A percentile compares a stretch with the other conserved stretches of the same genome.
These are phyloP conservation scores for Pyrocoelia pectoralis DNA, from an alignment of 2,888 invertebrate genomes.

Conservation along the genomic window DNA sequence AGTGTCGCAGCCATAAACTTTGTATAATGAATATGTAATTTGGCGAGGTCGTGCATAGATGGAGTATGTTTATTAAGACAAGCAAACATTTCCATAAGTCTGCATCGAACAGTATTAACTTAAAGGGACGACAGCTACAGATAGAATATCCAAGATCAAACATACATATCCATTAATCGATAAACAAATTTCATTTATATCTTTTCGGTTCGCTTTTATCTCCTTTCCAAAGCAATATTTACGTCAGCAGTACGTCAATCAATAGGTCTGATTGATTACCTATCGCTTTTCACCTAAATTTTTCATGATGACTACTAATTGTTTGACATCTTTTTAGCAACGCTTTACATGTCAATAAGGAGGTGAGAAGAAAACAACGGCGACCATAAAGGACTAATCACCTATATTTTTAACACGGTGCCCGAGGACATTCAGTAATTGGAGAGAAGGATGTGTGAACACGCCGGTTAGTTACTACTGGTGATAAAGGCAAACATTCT, in stretches of 20 bases:
- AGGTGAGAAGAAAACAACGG: constrained; percentile 2
- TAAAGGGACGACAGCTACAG: constrained; percentile 34
- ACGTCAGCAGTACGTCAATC: too few species aligned
- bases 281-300: too few species aligned
- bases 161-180: constrained; percentile 28
- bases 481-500: constrained; percentile 15
- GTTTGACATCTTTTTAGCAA: not conserved
- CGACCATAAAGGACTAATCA: constrained; percentile 25
- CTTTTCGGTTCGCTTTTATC: constrained; percentile 11
- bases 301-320: too few species aligned
- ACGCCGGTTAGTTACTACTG: constrained; percentile 13
- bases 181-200: constrained; percentile 33
- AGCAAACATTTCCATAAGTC: constrained; percentile 34
- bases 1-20: constrained; percentile 18
- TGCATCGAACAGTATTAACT: constrained; percentile 24
- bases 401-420: constrained; percentile 15
- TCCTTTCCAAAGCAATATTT: not conserved
- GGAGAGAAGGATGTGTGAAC: constrained; percentile 31
- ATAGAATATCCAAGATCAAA: constrained; percentile 24
- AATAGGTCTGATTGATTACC: too few species aligned
- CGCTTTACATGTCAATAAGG: not conserved
- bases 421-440: constrained; percentile 24
- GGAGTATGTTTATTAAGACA: constrained; percentile 45
- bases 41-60: constrained; percentile 40
- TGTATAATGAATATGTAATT: constrained; percentile 40